Base-by-base conservation (phyloP, 2,113 vertebrate species). In the Phalacrocorax carbo region DNA sequence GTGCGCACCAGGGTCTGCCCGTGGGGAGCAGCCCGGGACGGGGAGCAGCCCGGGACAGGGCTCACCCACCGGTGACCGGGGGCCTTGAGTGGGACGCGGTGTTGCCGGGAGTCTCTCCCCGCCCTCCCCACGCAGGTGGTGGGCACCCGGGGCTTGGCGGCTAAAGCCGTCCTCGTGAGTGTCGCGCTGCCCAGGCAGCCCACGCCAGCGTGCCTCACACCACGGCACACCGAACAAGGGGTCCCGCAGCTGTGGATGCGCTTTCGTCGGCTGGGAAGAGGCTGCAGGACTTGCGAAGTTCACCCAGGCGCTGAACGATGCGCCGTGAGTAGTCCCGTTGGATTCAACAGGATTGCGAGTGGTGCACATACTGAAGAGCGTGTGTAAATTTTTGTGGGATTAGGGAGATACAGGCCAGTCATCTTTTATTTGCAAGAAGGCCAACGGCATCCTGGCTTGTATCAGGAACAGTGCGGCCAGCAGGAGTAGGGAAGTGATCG, bases 241-340 rank as follows among this genome's bases (percentile, higher is more conserved):
- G 3, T 7, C 9, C 68, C 10, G 15, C 25, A 5, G 36, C 19
- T 2, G 11, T 1, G 38, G 12, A 5, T 4, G 36, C 19, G 0
- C 0, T 1, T n/a, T 19, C 13, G 2, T 0, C 2, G 1, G 38
- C 14, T 8, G n/a, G 38, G 58, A 21, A n/a, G 54, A 20, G 42
- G 30, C n/a, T 51, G 69, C 22, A 0, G 32, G 18, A 21, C 1
- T 4, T 6, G 38, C 4, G 0, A 15, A 32, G 14, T 20, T 68
- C 51, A 3, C 32, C 55, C 54, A 2, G 48, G 65, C 12, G 10
- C 75, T 40, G 66, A 34, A 21, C 0, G 4, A 13, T 15, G 15
- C 5, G 2, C 36, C 4, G 0, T 5, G 10, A 57, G 15, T 0
- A 9, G 49, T 23, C 46, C 42, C 3, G 5, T 5, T 27, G 69